Percentiles rank a stretch among this genome's conserved stretches.
phyloP scores from a whole-genome alignment of 2,888 invertebrate species.

The Agonopterix arenella region DNA sequence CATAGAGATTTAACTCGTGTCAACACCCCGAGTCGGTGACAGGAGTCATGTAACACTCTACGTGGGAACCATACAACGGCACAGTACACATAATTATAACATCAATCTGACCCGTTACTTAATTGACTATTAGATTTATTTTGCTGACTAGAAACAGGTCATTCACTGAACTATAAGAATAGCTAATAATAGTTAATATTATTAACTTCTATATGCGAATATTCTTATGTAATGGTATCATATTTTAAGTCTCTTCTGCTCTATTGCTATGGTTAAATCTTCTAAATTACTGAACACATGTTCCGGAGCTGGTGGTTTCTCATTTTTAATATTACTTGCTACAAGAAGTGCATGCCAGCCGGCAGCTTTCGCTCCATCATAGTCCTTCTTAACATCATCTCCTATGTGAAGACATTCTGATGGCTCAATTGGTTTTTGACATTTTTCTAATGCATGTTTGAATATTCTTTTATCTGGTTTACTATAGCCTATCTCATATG shows the following conservation, averaged over 20 bases:
- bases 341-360: conserved; percentile 84
- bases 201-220: no score
- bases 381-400: conserved; percentile 86
- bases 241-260: conserved; percentile 12
- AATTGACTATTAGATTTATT: no score
- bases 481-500: conserved; percentile 83
- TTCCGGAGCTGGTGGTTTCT: conserved; percentile 22
- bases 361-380: conserved; percentile 82
- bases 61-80: no score
- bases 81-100: no score
- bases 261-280: conserved; percentile 32
- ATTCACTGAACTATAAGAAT: no score
- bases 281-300: conserved; percentile 45
- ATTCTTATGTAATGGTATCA: no score
- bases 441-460: conserved; percentile 72
- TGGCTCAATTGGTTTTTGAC: conserved; percentile 61
- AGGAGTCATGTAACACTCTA: no score
- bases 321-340: conserved; percentile 16
- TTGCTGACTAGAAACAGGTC: no score
- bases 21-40: no score
- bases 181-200: no score
- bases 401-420: conserved; percentile 89
- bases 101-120: no score
- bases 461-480: conserved; percentile 89
- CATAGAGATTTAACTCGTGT: no score